phyloP scores from a whole-genome alignment of 2,113 vertebrate genomes.

The Rattus rattus region DNA sequence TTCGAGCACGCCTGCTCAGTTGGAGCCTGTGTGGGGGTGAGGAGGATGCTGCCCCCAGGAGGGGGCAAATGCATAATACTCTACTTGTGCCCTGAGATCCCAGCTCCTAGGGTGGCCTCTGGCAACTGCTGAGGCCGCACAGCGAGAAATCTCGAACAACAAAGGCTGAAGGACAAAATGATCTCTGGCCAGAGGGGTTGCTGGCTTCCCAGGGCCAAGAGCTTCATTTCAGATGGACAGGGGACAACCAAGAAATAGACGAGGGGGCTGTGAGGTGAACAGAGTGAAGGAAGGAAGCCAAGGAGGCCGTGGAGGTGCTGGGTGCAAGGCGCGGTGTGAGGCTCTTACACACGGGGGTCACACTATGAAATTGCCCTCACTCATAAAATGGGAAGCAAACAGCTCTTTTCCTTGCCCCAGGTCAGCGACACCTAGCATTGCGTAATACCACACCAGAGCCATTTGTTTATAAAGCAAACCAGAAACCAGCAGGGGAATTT shows the following conservation, averaged over 20 bases:
- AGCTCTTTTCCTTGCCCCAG: rapidly evolving
- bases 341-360: neutral
- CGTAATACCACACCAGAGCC: neutral
- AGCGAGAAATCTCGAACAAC: constrained; percentile 3
- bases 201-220: neutral
- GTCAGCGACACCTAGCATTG: neutral
- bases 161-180: neutral
- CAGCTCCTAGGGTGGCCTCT: constrained; percentile 73
- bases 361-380: neutral
- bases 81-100: constrained; percentile 79
- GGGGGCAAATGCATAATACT: constrained; percentile 55
- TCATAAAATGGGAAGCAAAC: neutral
- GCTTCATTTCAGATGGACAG: neutral
- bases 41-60: neutral
- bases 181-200: constrained; percentile 38
- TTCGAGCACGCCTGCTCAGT: too few species aligned
- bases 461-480: constrained; percentile 21
- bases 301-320: neutral
- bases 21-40: neutral
- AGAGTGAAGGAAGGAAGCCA: neutral
- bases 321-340: rapidly evolving
- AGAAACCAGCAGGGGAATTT: neutral
- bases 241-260: neutral
- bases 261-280: neutral
- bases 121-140: constrained; percentile 59